Evolutionary conservation across 1,140 invertebrate species (phyloP).

Genomic region (Drosophila pseudoananassae): DNA sequence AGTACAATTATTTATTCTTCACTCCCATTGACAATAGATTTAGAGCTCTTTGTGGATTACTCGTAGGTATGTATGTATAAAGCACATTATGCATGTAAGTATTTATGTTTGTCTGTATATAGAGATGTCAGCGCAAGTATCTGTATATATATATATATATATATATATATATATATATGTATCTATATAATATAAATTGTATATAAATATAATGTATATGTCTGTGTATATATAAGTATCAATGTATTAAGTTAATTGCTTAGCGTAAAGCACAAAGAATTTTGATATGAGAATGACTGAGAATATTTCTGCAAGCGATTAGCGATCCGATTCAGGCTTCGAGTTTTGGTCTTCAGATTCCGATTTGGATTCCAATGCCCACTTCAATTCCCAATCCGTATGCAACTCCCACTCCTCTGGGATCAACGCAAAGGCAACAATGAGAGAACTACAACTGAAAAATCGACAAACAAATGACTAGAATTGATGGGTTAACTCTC

Average conservation of each 20-base stretch:
- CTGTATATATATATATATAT: conserved; percentile 53
- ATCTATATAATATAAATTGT: conserved; percentile 58
- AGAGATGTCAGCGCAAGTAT: conserved; percentile 61
- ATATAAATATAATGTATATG: conserved; percentile 59
- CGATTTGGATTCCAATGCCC: neutral
- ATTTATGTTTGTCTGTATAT: conserved; percentile 47
- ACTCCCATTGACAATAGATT: conserved; percentile 75
- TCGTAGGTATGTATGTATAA: conserved; percentile 71
- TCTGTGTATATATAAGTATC: conserved; percentile 57
- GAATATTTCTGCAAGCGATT: conserved; percentile 58
- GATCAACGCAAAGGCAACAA: conserved; percentile 40
- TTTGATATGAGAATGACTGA: conserved; percentile 75
- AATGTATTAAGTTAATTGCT: conserved; percentile 69
- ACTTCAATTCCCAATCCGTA: conserved; percentile 6
- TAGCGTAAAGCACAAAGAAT: conserved; percentile 80
- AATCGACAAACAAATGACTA: conserved; percentile 49
- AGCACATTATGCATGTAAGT: conserved; percentile 65
- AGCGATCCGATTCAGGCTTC: conserved; percentile 5
- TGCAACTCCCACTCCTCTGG: neutral
- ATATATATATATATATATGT: conserved; percentile 42
- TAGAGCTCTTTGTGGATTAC: conserved; percentile 65
- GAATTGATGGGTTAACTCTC: conserved; percentile 47
- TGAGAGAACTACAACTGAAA: conserved; percentile 30
- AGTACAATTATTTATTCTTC: conserved; percentile 91
- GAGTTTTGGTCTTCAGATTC: neutral